Evolutionary conservation across 2,113 vertebrate genomes (phyloP).

Genomic region (Centropristis striata): DNA sequence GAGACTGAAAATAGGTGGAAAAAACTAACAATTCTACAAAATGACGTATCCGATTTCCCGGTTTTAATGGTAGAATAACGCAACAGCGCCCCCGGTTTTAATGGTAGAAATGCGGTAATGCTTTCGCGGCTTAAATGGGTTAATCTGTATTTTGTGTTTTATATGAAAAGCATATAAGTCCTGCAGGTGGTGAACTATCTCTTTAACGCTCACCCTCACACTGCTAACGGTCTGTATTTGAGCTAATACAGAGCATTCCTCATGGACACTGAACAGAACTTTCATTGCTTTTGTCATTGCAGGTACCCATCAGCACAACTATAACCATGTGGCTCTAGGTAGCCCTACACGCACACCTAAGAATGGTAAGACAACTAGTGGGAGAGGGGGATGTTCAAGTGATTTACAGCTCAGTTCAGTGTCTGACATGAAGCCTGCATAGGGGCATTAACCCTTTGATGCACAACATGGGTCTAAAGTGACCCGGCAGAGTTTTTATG

Average conservation of each 20-base stretch:
- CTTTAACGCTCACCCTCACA: conserved; percentile 51
- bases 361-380: conserved; percentile 90
- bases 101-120: no score
- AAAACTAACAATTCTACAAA: no score
- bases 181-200: conserved; percentile 50
- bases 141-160: neutral
- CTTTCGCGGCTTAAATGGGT: no score
- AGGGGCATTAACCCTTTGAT: conserved; percentile 3
- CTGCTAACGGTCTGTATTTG: conserved; percentile 53
- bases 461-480: no score
- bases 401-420: conserved; percentile 23
- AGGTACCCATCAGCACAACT: conserved; percentile 96
- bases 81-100: no score
- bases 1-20: no score
- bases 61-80: no score
- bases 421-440: conserved; percentile 3
- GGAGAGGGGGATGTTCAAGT: conserved; percentile 7
- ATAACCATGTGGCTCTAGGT: conserved; percentile 95
- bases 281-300: conserved; percentile 87
- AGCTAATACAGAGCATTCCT: conserved; percentile 50
- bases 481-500: no score
- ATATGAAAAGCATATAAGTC: neutral
- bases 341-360: conserved; percentile 95
- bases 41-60: no score
- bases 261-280: conserved; percentile 69